Evolutionary conservation across 2,888 invertebrate species (phyloP).

Genomic region (Andricus curvator): DNA sequence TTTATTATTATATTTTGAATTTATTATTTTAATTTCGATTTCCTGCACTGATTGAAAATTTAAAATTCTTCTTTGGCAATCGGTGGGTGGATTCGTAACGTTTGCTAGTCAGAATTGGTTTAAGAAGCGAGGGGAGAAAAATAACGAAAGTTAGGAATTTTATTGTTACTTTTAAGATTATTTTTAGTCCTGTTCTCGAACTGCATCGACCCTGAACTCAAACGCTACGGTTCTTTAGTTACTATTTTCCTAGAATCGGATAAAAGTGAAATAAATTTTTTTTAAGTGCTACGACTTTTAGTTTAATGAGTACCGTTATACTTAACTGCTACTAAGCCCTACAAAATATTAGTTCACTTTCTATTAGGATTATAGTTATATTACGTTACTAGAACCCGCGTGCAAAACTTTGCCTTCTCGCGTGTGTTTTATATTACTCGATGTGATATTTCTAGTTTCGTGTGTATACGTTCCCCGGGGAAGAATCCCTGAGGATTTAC

Average conservation of each 20-base stretch:
- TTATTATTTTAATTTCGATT: conserved; percentile 50
- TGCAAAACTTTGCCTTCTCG: conserved; percentile 64
- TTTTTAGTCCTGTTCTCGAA: conserved; percentile 58
- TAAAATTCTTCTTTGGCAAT: conserved; percentile 52
- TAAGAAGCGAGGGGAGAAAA: conserved; percentile 60
- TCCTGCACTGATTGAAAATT: conserved; percentile 53
- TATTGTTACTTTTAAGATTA: conserved; percentile 59
- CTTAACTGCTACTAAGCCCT: conserved; percentile 60
- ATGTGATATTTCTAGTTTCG: conserved; percentile 74
- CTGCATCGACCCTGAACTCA: conserved; percentile 65
- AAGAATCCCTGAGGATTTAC: conserved; percentile 43
- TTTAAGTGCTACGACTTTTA: conserved; percentile 56
- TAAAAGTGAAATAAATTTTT: conserved; percentile 53
- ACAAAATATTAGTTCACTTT: conserved; percentile 57
- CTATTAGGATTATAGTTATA: conserved; percentile 57
- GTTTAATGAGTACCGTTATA: conserved; percentile 55
- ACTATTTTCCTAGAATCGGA: conserved; percentile 70
- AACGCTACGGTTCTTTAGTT: conserved; percentile 76
- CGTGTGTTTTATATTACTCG: conserved; percentile 69
- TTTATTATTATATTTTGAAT: conserved; percentile 47
- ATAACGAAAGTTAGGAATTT: conserved; percentile 66
- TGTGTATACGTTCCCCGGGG: conserved; percentile 59
- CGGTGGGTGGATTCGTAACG: conserved; percentile 71
- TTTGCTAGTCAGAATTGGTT: conserved; percentile 78
- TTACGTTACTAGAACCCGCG: conserved; percentile 61